Base-by-base conservation (phyloP, 2,797 vertebrate genomes). In the Cetoscarus ocellatus region DNA sequence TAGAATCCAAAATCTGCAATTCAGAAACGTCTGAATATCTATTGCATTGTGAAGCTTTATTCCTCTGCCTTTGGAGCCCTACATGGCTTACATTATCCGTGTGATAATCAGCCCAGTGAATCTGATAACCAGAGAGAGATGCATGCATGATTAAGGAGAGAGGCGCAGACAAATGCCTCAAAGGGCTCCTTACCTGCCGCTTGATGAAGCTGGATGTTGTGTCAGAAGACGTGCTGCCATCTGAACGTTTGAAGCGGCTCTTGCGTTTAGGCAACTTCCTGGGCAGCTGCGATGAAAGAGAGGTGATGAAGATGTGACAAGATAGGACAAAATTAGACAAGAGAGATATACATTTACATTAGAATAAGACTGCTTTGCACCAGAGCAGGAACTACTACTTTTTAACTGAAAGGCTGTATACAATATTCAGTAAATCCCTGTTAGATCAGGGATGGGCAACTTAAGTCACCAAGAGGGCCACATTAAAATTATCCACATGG, bases 141-240 rank as follows among this genome's bases (percentile, higher is more conserved):
- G 42, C 36, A 55, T 19, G 59, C 48, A 61, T 39, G 63, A 74
- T 51, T 27, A 47, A 43, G 11, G 18, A 8, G 50, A 43, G 15
- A 14, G 43, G 51, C 45, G 45, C 36, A 44, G 47, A 50, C 42
- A 51, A 67, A 58, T 19, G 36, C 18, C 57, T 54, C 34, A 0
- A 1, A 19, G 45, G 67, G 14, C 66, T 50, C 65, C 14, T 86
- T 88, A 95, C 94, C 94, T 95, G 94, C 51, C 94, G 90, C 76
- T 94, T 94, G 87, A 95, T 93, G 88, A 95, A 93, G 85, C 94
- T 95, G 88, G 95, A 95, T 3, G 94, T 95, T 65, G 94, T 95
- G 88, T 95, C 95, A 12, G 94, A 95, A 14, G 94, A 95, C 0
- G 94, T 95, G 88, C 95, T 95, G 75, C 94, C 95, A 93, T 95